Conservation (phyloP, 2,113 vertebrate genomes). For the Nymphicus hollandicus region DNA sequence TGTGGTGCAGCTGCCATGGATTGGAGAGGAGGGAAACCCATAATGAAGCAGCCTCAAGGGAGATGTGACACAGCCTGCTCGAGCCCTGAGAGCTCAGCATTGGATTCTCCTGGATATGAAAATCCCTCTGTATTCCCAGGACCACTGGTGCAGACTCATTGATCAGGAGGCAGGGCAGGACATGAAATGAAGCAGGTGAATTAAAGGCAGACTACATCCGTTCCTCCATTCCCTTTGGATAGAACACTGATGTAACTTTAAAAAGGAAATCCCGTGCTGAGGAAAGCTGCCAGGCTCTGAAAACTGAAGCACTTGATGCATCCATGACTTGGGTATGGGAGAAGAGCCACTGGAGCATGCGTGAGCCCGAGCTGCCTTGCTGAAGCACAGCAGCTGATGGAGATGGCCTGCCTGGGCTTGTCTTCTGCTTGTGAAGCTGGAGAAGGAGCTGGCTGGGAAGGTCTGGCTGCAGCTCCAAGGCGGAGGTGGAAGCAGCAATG, state of each 20-base stretch:
- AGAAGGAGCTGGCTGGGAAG: background rate
- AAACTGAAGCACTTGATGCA: background rate
- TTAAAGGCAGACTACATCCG: slow-evolving; percentile 50
- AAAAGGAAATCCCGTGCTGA: background rate
- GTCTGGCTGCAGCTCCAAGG: background rate
- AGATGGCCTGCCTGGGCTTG: background rate
- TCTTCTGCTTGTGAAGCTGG: background rate
- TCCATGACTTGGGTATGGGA: background rate
- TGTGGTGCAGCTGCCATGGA: background rate
- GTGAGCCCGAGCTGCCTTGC: background rate
- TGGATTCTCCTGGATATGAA: background rate
- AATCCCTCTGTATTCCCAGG: background rate
- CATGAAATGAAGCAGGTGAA: slow-evolving; percentile 41
- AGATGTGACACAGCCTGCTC: fast-evolving
- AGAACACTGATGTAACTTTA: background rate
- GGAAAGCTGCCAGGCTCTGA: slow-evolving; percentile 7
- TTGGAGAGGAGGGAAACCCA: background rate
- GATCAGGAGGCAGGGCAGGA: slow-evolving; percentile 44
- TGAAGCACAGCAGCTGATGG: background rate
- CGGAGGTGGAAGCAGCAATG: background rate
- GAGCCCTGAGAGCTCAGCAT: background rate
- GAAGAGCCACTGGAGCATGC: background rate
- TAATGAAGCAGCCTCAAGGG: background rate
- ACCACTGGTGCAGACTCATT: background rate
- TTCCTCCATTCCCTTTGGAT: slow-evolving; percentile 19